Conservation (phyloP, 1,140 invertebrate species). For the Solenopsis fugax region DNA sequence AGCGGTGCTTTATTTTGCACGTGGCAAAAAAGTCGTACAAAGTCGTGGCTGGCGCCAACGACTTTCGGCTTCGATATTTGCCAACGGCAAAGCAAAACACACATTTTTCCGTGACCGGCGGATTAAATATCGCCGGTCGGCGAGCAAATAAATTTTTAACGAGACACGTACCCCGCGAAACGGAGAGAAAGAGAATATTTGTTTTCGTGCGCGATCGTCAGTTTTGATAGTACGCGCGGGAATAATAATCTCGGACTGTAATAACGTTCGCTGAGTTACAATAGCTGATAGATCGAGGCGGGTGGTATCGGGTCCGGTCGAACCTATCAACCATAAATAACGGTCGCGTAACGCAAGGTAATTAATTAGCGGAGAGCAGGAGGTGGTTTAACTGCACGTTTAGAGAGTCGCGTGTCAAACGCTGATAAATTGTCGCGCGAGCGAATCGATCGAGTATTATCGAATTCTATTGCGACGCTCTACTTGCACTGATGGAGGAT, state of each 20-base stretch:
- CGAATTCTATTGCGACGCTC: conserved; percentile 1
- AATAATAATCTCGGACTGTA: conserved; percentile 1
- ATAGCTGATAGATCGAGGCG: no score
- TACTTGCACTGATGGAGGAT: not conserved
- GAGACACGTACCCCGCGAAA: not conserved
- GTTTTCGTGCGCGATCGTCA: conserved; percentile 4
- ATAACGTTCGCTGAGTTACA: not conserved
- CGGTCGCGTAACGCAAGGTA: not conserved
- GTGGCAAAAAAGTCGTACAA: conserved; percentile 21
- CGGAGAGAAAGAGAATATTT: not conserved
- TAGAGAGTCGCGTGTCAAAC: conserved; percentile 17
- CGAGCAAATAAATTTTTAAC: conserved; percentile 44
- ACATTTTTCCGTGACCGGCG: not conserved
- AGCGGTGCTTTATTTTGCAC: conserved; percentile 25
- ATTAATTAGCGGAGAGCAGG: conserved; percentile 33
- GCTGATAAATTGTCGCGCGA: conserved; percentile 17
- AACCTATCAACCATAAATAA: conserved; percentile 29
- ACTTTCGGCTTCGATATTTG: conserved; percentile 30
- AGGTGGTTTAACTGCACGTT: conserved; percentile 7
- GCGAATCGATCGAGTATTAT: not conserved
- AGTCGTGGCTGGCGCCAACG: not conserved
- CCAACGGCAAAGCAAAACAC: conserved; percentile 11
- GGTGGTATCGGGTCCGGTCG: not conserved
- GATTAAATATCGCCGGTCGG: conserved; percentile 25
- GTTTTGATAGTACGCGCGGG: not conserved